Evolutionary conservation across 2,113 vertebrate species (phyloP), one percentile per base, ranked within the genome.

Genomic region (Maccullochella peelii): DNA sequence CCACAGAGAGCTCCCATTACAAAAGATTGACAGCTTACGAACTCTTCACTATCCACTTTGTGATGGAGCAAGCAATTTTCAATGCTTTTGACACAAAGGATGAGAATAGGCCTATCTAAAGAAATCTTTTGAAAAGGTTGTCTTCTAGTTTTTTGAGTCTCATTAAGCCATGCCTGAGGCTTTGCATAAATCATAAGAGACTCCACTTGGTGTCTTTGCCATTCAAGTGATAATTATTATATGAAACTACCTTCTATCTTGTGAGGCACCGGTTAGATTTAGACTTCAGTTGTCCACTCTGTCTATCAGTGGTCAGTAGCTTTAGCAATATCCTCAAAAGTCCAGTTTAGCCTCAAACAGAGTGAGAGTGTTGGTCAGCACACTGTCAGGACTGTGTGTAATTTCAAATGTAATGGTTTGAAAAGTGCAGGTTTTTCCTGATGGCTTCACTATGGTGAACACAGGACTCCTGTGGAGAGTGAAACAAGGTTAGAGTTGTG

Each of bases 401-500:
- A 76, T 79, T 75, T 87, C 50, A 79, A 80, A 77, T 52, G 3
- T 65, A 75, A 52, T 55, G 69, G 69, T 86, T 81, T 84, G 44
- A 77, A 82, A 77, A 74, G 57, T 73, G 75, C 30, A 71, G n/a
- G 36, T 63, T 83, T 69, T 80, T 85, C 69, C 54, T 75, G 14
- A 70, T 72, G 68, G 70, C 54, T 47, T 86, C 65, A 42, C 44
- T 52, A 27, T 2, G 4, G 65, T 77, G 80, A 83, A 82, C 66
- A 44, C 36, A 49, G 65, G 49, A 27, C 54, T 71, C 66, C 78
- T 69, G 78, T 63, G 62, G 77, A 78, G 84, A 86, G 72, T 10
- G 58, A 73, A 80, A 80, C 40, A 82, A 72, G 83, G 77, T 85
- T 85, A 36, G 71, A 85, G 68, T 79, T 83, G 66, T 73, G 79